phyloP scores from a whole-genome alignment of 2,888 invertebrate species.

The Drosophila seclusa region DNA sequence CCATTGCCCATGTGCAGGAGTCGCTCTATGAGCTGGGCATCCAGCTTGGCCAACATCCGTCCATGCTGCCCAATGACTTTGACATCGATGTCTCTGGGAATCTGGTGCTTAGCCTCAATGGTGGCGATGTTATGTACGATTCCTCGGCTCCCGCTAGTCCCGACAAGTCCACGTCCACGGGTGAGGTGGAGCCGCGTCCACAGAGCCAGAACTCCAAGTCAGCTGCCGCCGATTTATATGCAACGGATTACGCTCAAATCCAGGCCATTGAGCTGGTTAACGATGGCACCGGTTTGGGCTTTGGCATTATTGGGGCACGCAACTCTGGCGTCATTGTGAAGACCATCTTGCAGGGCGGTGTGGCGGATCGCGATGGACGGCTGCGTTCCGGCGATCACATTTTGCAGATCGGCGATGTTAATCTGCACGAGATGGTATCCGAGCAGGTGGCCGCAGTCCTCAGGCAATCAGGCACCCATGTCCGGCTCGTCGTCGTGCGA shows the following conservation, averaged over 20 bases:
- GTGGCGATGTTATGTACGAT: conserved; percentile 87
- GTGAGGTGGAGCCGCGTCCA: conserved; percentile 86
- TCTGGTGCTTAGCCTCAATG: conserved; percentile 88
- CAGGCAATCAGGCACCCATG: conserved; percentile 97
- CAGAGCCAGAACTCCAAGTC: conserved; percentile 87
- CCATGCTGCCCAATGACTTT: conserved; percentile 96
- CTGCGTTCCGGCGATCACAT: conserved; percentile 99
- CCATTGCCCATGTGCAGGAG: conserved; percentile 96
- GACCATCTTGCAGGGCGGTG: conserved; percentile 98
- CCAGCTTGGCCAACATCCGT: conserved; percentile 95
- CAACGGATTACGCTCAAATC: conserved; percentile 97
- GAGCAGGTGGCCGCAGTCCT: conserved; percentile 98
- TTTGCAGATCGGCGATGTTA: conserved; percentile 96
- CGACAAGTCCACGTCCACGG: conserved; percentile 85
- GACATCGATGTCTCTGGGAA: conserved; percentile 94
- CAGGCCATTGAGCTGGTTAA: conserved; percentile 99
- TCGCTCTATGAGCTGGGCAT: conserved; percentile 94
- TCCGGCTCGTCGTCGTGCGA: conserved; percentile 96
- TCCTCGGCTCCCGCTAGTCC: conserved; percentile 86
- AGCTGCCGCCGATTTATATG: conserved; percentile 89
- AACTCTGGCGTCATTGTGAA: conserved; percentile 99
- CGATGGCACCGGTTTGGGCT: conserved; percentile 98
- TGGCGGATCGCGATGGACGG: conserved; percentile 98
- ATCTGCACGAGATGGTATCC: conserved; percentile 98
- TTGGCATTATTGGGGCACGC: conserved; percentile 98